Percentiles rank a stretch among this genome's conserved stretches.
phyloP scores from a whole-genome alignment of 92 coral and sea anemone species.

The Phenganax stokvisi region DNA sequence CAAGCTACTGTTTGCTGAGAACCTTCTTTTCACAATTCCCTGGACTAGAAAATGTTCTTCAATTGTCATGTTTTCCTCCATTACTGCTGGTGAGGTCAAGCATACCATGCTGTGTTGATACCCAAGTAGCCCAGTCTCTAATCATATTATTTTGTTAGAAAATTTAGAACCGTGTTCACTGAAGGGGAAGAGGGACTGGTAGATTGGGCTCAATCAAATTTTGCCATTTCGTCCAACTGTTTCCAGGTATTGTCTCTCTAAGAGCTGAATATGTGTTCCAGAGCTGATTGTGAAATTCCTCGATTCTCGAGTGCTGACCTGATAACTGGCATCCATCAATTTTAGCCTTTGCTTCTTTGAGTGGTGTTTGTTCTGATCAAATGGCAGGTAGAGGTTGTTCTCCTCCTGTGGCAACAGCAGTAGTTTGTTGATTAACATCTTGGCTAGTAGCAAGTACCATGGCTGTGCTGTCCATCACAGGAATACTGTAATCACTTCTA shows the following conservation, averaged over 20 bases:
- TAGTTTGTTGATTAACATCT: constrained; percentile 26
- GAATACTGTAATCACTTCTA: constrained; percentile 14
- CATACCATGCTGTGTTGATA: constrained; percentile 34
- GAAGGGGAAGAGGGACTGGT: constrained; percentile 28
- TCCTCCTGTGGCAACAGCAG: constrained; percentile 31
- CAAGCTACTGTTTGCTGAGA: constrained; percentile 35
- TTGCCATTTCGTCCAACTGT: constrained; percentile 35
- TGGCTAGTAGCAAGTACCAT: constrained; percentile 38
- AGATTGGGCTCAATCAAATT: constrained; percentile 26
- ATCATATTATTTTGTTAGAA: constrained; percentile 18
- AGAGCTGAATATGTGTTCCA: constrained; percentile 36
- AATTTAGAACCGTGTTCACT: constrained; percentile 25
- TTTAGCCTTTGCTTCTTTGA: constrained; percentile 29
- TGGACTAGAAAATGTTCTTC: constrained; percentile 41
- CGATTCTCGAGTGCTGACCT: constrained; percentile 29
- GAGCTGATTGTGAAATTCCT: constrained; percentile 41
- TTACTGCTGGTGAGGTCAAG: not conserved
- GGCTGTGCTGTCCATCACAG: constrained; percentile 47
- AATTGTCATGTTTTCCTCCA: constrained; percentile 35
- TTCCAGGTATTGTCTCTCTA: constrained; percentile 26
- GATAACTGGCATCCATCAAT: constrained; percentile 39
- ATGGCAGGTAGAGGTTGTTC: constrained; percentile 37
- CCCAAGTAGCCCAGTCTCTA: constrained; percentile 38
- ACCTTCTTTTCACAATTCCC: constrained; percentile 30
- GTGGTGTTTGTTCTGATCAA: constrained; percentile 38